Conservation (phyloP, 2,888 invertebrate species). For the Liposcelis brunnea region DNA sequence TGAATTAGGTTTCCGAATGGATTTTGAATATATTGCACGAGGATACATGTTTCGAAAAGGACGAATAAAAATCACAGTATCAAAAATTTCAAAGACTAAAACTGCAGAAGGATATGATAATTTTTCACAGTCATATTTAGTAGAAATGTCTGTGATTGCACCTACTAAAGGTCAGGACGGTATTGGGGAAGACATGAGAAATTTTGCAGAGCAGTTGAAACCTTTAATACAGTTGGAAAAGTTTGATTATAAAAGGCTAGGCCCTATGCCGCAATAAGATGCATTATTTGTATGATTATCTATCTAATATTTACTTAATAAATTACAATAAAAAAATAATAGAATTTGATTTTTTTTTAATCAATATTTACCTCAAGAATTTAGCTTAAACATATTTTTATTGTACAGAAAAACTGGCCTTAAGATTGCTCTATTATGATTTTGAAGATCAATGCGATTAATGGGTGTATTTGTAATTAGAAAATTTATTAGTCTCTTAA, state of each 20-base stretch:
- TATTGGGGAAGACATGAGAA: slow-evolving; percentile 88
- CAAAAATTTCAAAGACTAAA: slow-evolving; percentile 76
- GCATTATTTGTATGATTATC: too few relatives aligned
- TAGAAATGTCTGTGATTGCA: slow-evolving; percentile 79
- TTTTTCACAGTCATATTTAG: slow-evolving; percentile 80
- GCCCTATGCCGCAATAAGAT: slow-evolving; percentile 12
- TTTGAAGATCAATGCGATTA: too few relatives aligned
- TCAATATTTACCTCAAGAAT: too few relatives aligned
- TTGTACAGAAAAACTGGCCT: too few relatives aligned
- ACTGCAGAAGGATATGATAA: slow-evolving; percentile 34
- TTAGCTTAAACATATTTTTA: too few relatives aligned
- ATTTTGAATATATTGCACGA: slow-evolving; percentile 85
- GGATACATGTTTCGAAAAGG: slow-evolving; percentile 94
- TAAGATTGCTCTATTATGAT: too few relatives aligned
- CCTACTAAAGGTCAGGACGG: slow-evolving; percentile 87
- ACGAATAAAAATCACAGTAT: slow-evolving; percentile 90
- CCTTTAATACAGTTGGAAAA: slow-evolving; percentile 85
- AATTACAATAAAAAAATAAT: too few relatives aligned
- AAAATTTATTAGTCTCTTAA: too few relatives aligned
- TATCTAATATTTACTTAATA: too few relatives aligned
- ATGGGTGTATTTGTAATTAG: too few relatives aligned
- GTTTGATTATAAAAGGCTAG: slow-evolving; percentile 68
- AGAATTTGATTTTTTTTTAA: too few relatives aligned
- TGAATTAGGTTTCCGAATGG: slow-evolving; percentile 77
- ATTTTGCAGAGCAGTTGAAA: slow-evolving; percentile 84